Base-by-base conservation (phyloP, 2,888 invertebrate species). In the Drosophila meridiana region DNA sequence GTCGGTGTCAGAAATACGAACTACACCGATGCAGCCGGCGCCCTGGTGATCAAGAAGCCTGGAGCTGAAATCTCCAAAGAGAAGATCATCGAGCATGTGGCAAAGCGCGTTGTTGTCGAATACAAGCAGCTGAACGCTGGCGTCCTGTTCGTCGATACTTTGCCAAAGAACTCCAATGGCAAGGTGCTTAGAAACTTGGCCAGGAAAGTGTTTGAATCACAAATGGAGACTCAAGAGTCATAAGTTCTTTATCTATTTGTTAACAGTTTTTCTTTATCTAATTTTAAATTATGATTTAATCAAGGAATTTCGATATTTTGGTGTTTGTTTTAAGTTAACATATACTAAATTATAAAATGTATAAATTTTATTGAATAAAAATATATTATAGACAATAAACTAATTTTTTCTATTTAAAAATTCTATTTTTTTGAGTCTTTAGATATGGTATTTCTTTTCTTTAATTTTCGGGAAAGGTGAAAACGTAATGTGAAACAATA, bases 41-140 rank as follows among this genome's bases (percentile, higher is more conserved):
- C 92, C 1, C 73, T 90, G 40, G 69, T 92, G 7, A 82, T 92
- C n/a, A 75, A 65, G 43, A 65, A 61, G 26, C 26, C 70, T 0
- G 79, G 72, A 0, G 57, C 72, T 30, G 69, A 76, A 36, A 68
- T 91, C 4, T 80, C 79, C 9, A 69, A 74, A 5, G 62, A 82
- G 58, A 48, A 73, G 76, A 78, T 79, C 56, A 87, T 63, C 26
- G 80, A 89, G 3, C 76, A 85, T 42, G 88, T 67, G 70, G 70
- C 76, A 28, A 77, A 78, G 42, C 78, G 80, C 6, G 83, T 75
- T 26, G 69, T 76, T 2, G 78, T 81, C 5, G 73, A 78, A 6
- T 83, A 91, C 65, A 92, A 92, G 50, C 89, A 89, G n/a, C 62
- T 92, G 13, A 69, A 90, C 61, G 90, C 87, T 32, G 92, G 92